Base-by-base conservation (phyloP, 2,888 invertebrate species). In the Diaperis boleti region DNA sequence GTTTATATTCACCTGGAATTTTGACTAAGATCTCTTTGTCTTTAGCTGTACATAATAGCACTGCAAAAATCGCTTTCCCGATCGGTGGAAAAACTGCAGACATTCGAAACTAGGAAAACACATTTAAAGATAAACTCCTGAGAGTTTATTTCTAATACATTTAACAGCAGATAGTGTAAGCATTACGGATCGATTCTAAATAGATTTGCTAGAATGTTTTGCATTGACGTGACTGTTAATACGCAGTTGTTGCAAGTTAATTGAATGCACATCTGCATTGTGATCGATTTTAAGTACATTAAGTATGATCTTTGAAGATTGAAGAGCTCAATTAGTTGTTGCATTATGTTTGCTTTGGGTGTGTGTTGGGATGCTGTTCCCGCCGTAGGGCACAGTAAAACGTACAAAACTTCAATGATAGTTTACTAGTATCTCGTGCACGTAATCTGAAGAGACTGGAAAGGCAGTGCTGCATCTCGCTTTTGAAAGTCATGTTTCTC, bases 401-500 rank as follows among this genome's bases (percentile, higher is more conserved):
- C 29, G 33, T 29, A 47, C 11, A 57, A 15, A 37, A 47, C 17
- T 41, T 45, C 22, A 20, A 39, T 59, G 49, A 41, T 49, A 49
- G 49, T 49, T 56, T 56, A 31, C 35, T 57, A 41, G 49, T 33
- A 62, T 55, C 55, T 55, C n/a, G 52, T 52, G 52, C 49, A 35
- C 49, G 33, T 52, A 41, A 62, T 41, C 45, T 62, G 22, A 62
- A 55, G 47, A 37, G 54, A 55, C 31, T 35, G 33, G 42, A 45
- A 45, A 11, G 52, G 44, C 42, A 52, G 35, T 31, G 31, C 55
- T 39, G 41, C 31, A 55, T 55, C 49, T 33, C 42, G 47, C 42
- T 56, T n/a, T 56, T 56, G 31, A 50, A 62, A 55, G 31, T 55
- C 52, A 49, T 62, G 55, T 62, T 52, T 37, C 61, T 55, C 47